Conservation (phyloP, 2,113 vertebrate species). For the Panurus biarmicus region DNA sequence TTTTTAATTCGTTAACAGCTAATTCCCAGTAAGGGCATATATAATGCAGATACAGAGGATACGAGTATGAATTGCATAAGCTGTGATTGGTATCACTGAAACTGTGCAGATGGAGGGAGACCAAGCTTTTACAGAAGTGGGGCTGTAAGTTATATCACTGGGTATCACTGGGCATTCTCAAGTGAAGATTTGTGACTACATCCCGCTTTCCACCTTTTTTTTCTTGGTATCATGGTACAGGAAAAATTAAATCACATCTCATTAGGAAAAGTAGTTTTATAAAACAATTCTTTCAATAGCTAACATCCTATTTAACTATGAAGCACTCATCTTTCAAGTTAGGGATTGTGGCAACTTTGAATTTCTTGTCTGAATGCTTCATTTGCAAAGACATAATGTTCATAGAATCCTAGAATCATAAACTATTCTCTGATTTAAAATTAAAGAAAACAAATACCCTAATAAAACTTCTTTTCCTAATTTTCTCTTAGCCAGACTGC, state of each 20-base stretch:
- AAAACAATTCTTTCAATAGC: neutral
- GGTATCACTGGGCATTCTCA: neutral
- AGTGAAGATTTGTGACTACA: neutral
- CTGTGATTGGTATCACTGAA: neutral
- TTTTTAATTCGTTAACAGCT: neutral
- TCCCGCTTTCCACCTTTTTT: neutral
- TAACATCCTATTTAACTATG: neutral
- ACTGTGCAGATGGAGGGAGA: neutral
- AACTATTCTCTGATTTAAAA: neutral
- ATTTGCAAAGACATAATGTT: neutral
- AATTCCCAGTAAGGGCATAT: neutral
- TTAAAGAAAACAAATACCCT: neutral
- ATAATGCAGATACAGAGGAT: neutral
- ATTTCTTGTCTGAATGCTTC: slow-evolving; percentile 16
- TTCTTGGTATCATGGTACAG: neutral
- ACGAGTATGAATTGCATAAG: neutral
- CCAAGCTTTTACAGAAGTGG: neutral
- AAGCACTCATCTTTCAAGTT: neutral
- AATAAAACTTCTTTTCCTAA: slow-evolving; percentile 7
- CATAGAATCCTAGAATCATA: neutral
- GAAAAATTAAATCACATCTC: neutral
- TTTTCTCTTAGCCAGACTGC: slow-evolving; percentile 27
- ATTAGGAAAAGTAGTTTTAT: neutral
- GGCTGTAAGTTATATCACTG: neutral
- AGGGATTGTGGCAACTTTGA: neutral